These are phyloP conservation scores for Lepus townsendii DNA, from an alignment of 2,797 vertebrate species.

Conservation along the genomic window DNA sequence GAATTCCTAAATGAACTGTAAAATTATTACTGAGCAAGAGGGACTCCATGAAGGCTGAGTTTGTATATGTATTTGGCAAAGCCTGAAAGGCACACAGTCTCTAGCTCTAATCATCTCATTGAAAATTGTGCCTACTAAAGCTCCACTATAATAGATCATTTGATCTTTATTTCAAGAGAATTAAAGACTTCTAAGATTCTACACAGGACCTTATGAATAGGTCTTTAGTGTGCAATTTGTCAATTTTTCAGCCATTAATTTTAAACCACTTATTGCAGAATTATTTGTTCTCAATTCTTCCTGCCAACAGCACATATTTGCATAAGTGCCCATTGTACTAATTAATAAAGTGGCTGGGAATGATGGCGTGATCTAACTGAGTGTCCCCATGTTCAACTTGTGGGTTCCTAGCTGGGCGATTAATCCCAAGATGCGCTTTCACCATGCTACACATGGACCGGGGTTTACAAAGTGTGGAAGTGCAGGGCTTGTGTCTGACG, in stretches of 20 bases:
- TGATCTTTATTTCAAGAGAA: constrained; percentile 62
- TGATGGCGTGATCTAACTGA: constrained; percentile 29
- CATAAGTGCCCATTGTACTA: constrained; percentile 29
- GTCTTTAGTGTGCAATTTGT: constrained; percentile 31
- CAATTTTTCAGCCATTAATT: constrained; percentile 58
- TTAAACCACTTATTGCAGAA: constrained; percentile 57
- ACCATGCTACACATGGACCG: not conserved
- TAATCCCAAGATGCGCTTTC: constrained; percentile 40
- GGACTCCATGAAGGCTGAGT: not conserved
- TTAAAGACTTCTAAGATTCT: constrained; percentile 62
- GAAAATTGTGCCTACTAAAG: constrained; percentile 56
- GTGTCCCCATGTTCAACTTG: constrained; percentile 32
- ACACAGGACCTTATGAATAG: constrained; percentile 48
- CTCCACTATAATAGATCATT: constrained; percentile 23
- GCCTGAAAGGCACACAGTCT: constrained; percentile 48
- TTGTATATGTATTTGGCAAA: constrained; percentile 24
- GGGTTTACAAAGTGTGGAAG: constrained; percentile 3
- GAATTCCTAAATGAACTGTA: constrained; percentile 67
- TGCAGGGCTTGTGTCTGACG: not conserved
- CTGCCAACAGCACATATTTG: constrained; percentile 33
- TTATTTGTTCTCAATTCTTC: constrained; percentile 63
- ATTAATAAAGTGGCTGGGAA: not conserved
- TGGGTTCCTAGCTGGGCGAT: not conserved
- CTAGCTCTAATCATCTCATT: constrained; percentile 43
- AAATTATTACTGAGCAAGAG: constrained; percentile 59